Evolutionary conservation across 1,140 invertebrate genomes (phyloP), one percentile per base, ranked within the genome.

Genomic region (Drosophila pachea): DNA sequence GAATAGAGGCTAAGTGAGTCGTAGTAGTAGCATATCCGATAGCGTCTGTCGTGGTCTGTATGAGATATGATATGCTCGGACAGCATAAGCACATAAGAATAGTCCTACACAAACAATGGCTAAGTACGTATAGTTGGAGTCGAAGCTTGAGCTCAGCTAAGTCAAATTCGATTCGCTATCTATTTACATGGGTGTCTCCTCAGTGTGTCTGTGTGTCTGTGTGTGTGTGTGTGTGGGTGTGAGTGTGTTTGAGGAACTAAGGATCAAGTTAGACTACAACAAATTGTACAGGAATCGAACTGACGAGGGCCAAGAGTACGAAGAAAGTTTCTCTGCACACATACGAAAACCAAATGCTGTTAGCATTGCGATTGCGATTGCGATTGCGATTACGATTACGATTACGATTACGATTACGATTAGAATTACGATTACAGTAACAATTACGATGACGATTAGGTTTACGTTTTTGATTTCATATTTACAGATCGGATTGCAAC

Each of bases 401-500:
- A 72, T 48, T 31, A 50, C 38, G 50, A 72, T 74, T 73, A 74
- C 52, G 59, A 58, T 72, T 71, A 64, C 31, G 53, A n/a, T 74
- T 68, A 64, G 31, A 56, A 72, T 42, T 36, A 50, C 38, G 47
- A 72, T 74, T 73, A 74, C 56, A 59, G 56, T 71, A 70, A 43
- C 66, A 56, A 68, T 74, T 68, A 64, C 16, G 43, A 72, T 48
- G 31, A 50, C 38, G 50, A 72, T 74, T 73, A 74, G 47, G 59
- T 58, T 72, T 71, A 64, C 31, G 53, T 66, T 48, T 36, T 45
- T 22, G 53, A 73, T 74, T 74, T 72, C 62, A 61, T 65, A 78
- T 74, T 69, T 75, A 75, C 74, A 72, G 60, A 33, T 65, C 63
- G 50, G 50, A 67, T 66, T 73, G 43, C 63, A 68, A 68, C 67